Evolutionary conservation across 2,113 vertebrate species (phyloP), one percentile per base, ranked within the genome.

Genomic region (Pyxicephalus adspersus): DNA sequence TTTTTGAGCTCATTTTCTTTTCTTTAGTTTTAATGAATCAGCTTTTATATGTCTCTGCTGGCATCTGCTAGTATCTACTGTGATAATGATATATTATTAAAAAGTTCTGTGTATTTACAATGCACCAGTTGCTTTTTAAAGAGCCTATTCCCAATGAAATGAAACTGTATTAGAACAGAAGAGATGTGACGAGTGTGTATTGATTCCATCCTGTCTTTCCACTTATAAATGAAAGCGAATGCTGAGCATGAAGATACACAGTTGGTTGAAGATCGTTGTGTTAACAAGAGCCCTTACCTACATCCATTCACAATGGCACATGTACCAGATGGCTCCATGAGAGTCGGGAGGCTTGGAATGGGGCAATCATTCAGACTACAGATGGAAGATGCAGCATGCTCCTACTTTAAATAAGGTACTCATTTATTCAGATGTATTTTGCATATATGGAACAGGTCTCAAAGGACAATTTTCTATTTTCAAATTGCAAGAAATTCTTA

Each of bases 301-400:
- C 86, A 86, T 88, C 85, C 85, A 57, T 85, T 84, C 83, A 86
- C 87, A 85, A 60, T 78, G 84, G 77, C 83, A 0, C 71, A 79
- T 83, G 74, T 83, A 86, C 86, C 92, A 93, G 91, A 92, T 90
- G 92, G 90, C 83, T 90, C 85, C 88, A 88, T 83, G 86, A 87
- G 87, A 88, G 91, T 91, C 85, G 83, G 87, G 89, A 93, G 91
- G 88, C 88, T 91, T 91, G 85, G 90, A 92, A 89, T 83, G 89
- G 90, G 89, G 88, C 86, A 86, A 88, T 89, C 86, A 86, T 88
- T 92, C 88, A 86, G 86, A 85, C 82, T 89, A 83, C 88, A 90
- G 88, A 90, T 93, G 89, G 89, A 91, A 91, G 85, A 88, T 84
- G 85, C 88, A 88, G 84, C 77, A 84, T 68, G 66, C 82, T 88